A percentile compares a stretch with the other conserved stretches of the same genome.
phyloP scores from a whole-genome alignment of 2,888 invertebrate genomes.

The Drosophila suboccidentalis region DNA sequence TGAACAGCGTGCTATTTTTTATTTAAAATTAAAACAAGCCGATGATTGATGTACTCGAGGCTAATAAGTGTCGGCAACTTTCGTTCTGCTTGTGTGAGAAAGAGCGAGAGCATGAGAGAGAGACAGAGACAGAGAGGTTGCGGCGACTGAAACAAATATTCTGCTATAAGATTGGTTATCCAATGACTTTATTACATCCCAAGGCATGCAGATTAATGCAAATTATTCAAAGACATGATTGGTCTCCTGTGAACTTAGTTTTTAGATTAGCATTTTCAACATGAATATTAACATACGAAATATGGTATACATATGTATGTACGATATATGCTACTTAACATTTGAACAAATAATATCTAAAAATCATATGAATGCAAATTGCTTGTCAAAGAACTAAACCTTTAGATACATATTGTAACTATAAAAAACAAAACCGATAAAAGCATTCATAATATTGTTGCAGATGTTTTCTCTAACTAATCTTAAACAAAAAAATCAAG shows the following conservation, averaged over 20 bases:
- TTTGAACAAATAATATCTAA: too few species aligned
- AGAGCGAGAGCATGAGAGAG: background rate
- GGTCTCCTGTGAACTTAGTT: background rate
- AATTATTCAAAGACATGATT: constrained; percentile 7
- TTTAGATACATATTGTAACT: too few species aligned
- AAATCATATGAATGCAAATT: too few species aligned
- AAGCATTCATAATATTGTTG: too few species aligned
- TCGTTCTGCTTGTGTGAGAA: constrained; percentile 15
- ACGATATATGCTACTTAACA: too few species aligned
- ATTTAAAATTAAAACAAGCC: constrained; percentile 79
- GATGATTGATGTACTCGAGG: constrained; percentile 79
- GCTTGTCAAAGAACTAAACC: too few species aligned
- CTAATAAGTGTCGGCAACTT: constrained; percentile 74
- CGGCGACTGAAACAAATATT: constrained; percentile 6
- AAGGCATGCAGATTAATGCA: constrained; percentile 23
- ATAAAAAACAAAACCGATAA: too few species aligned
- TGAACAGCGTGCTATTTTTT: constrained; percentile 77
- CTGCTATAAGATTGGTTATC: constrained; percentile 32
- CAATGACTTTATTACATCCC: constrained; percentile 7
- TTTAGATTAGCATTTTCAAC: background rate
- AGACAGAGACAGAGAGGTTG: constrained; percentile 1
- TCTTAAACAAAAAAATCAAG: too few species aligned
- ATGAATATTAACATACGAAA: background rate
- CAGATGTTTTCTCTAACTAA: too few species aligned
- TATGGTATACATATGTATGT: too few species aligned